Conservation (phyloP, 2,888 invertebrate genomes). For the Eupithecia abbreviata region DNA sequence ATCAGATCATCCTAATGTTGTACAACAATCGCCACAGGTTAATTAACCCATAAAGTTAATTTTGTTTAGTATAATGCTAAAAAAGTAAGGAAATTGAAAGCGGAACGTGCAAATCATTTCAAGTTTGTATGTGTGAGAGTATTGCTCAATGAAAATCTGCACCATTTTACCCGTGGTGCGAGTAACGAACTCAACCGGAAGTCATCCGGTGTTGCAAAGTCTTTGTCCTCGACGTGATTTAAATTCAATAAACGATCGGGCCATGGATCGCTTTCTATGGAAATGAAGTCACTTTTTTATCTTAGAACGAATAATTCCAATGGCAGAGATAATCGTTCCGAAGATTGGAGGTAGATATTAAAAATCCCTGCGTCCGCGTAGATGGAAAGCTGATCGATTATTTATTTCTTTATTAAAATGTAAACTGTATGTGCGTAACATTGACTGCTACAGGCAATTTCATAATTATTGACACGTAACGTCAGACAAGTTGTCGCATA, state of each 20-base stretch:
- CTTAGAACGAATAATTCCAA: slow-evolving; percentile 63
- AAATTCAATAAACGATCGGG: slow-evolving; percentile 76
- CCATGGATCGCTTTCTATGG: slow-evolving; percentile 68
- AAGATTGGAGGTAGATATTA: slow-evolving; percentile 62
- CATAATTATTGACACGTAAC: too few species aligned
- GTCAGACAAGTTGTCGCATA: too few species aligned
- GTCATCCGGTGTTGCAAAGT: slow-evolving; percentile 50
- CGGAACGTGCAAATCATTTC: not conserved
- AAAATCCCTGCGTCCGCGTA: slow-evolving; percentile 49
- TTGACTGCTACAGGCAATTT: not conserved
- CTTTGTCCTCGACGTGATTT: slow-evolving; percentile 70
- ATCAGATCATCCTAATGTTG: not conserved
- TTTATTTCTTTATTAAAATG: not conserved
- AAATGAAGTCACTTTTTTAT: slow-evolving; percentile 66
- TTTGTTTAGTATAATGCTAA: too few species aligned
- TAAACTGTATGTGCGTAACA: not conserved
- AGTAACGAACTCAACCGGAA: slow-evolving; percentile 39
- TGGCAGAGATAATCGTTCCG: slow-evolving; percentile 57
- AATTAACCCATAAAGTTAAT: too few species aligned
- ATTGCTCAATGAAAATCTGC: slow-evolving; percentile 1
- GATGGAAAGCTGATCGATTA: slow-evolving; percentile 11
- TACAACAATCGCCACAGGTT: not conserved
- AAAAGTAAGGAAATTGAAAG: not conserved
- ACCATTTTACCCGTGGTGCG: not conserved
- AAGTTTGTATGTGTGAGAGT: not conserved